Conservation (phyloP, 2,113 vertebrate genomes). For the Thymallus thymallus region DNA sequence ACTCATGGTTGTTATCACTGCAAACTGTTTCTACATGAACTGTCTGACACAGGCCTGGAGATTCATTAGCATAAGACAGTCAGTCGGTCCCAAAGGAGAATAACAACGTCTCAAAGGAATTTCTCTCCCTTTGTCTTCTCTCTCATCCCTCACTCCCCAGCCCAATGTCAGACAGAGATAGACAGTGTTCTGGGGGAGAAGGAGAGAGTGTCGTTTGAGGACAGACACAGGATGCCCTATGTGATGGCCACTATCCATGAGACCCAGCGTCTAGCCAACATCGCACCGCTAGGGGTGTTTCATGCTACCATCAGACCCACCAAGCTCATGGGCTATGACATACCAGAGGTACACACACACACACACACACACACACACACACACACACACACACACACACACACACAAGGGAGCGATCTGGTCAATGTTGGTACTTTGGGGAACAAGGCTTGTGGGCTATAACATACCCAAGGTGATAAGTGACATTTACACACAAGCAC, state of each 20-base stretch:
- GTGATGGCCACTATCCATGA: conserved; percentile 32
- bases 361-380: no score
- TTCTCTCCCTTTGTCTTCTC: not conserved
- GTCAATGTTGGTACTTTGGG: no score
- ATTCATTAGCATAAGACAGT: no score
- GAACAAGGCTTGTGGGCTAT: no score
- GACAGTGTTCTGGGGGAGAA: conserved; percentile 18
- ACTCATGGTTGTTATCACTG: not conserved
- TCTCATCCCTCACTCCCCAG: not conserved
- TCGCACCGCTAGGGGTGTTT: conserved; percentile 14
- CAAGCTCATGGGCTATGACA: not conserved
- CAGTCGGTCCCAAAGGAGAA: no score
- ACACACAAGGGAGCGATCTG: no score
- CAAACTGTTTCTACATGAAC: not conserved
- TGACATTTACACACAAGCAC: no score
- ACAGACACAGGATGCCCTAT: conserved; percentile 31
- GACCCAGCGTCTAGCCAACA: conserved; percentile 35
- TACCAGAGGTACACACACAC: conserved; percentile 46
- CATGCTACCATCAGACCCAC: conserved; percentile 35
- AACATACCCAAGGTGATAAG: no score
- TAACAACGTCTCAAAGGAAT: not conserved
- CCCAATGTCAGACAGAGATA: conserved; percentile 33
- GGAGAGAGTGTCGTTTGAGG: conserved; percentile 8
- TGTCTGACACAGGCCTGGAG: not conserved
- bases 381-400: no score